Conservation (phyloP, 2,113 vertebrate genomes). For the Smithornis capensis region DNA sequence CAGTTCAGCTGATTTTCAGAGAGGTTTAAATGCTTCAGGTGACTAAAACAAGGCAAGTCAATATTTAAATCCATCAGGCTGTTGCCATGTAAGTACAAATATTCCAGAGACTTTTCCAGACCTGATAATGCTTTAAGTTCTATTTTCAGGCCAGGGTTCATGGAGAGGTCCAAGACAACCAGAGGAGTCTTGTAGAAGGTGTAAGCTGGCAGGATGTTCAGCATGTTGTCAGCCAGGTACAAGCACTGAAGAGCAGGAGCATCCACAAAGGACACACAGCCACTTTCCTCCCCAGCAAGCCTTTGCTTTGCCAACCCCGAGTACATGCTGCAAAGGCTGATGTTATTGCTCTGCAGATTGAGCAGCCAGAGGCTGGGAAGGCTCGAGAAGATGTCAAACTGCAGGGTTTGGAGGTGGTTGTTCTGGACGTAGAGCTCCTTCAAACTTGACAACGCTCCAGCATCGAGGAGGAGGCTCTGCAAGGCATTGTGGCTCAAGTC, state of each 20-base stretch:
- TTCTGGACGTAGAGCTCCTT: conserved; percentile 80
- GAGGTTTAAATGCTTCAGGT: conserved; percentile 84
- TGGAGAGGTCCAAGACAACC: conserved; percentile 83
- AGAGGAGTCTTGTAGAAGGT: conserved; percentile 82
- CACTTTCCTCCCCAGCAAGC: background rate
- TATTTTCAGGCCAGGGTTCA: conserved; percentile 82
- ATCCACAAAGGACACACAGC: conserved; percentile 79
- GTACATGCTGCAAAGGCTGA: conserved; percentile 70
- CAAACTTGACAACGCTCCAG: conserved; percentile 61
- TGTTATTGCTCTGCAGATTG: conserved; percentile 81
- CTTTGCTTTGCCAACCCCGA: conserved; percentile 39
- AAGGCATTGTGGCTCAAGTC: conserved; percentile 86
- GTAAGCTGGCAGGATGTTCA: conserved; percentile 71
- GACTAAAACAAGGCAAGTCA: conserved; percentile 80
- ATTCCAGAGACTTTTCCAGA: conserved; percentile 83
- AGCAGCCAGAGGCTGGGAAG: conserved; percentile 79
- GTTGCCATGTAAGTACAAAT: conserved; percentile 82
- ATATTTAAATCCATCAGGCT: conserved; percentile 75
- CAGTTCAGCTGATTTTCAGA: conserved; percentile 85
- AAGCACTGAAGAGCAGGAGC: conserved; percentile 74
- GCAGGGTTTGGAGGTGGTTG: conserved; percentile 76
- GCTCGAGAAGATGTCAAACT: conserved; percentile 74
- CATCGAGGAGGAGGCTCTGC: conserved; percentile 72
- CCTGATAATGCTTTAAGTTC: conserved; percentile 77
- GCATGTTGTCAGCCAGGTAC: conserved; percentile 80